Evolutionary conservation across 2,113 vertebrate species (phyloP), one percentile per base, ranked within the genome.

Genomic region (Aldabrachelys gigantea): DNA sequence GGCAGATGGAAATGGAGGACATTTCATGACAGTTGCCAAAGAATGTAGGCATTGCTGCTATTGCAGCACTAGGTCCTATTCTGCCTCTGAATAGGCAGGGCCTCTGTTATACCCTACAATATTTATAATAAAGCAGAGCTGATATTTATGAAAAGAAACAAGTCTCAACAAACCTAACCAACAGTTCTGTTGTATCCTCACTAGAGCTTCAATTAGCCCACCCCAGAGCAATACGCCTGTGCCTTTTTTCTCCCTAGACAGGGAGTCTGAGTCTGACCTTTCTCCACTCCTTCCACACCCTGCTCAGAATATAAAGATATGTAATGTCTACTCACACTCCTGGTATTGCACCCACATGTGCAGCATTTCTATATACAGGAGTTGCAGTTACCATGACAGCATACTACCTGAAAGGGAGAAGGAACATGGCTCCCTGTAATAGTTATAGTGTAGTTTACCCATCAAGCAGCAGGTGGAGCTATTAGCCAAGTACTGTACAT

Each of bases 311-410:
- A 41, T 8, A 27, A 49, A 14, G 10, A 72, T 1, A 27, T 6
- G 3, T 16, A 5, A 3, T 10, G 0, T 29, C 35, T 2, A 4
- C 0, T 6, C 22, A 54, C 35, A 1, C 8, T 25, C 4, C 3
- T 0, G 41, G 4, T 0, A 1, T 0, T 0, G 0, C 27, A 0
- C n/a, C 59, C 22, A 5, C 41, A 69, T 3, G n/a, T 0, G 69
- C 27, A 6, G 88, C 1, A 6, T 2, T 3, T 8, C 6, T 3
- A 82, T 0, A n/a, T 0, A 19, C 62, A 21, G 41, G 5, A 17
- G 19, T 0, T 72, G 65, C 80, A 0, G 86, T 88, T 85, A 14
- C 65, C 86, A 53, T 19, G 91, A 12, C 88, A 88, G 86, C 75
- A 11, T 44, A 2, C 6, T 1, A 3, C 79, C 59, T 0, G 9